Base-by-base conservation (phyloP, 1,140 invertebrate species). In the Brachionus rubens region DNA sequence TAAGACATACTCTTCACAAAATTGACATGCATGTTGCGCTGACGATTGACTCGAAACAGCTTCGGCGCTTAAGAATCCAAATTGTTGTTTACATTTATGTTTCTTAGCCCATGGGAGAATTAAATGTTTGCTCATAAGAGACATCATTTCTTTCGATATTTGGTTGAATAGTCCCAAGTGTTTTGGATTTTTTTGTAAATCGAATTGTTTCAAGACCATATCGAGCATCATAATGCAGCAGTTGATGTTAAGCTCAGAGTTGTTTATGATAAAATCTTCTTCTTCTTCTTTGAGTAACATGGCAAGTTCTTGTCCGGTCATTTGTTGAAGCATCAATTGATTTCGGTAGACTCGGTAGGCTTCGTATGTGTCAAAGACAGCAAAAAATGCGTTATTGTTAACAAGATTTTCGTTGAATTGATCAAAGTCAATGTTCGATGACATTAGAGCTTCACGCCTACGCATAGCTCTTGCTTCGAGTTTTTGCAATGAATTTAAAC, bases 181-280 rank as follows among this genome's bases (percentile, higher is more conserved):
- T 7, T 62, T 21, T 0, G 75, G 33, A 19, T 26, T 28, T 33
- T 67, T 46, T 50, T 76, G 75, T n/a, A 67, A 30, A 10, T 76
- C 75, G 12, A 76, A 50, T 41, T 76, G 75, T 36, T 30, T 47
- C 3, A 62, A 10, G 0, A 62, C 36, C 56, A 76, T 67, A 14
- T 76, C 75, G 0, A 76, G 12, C 75, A 76, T 76, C 75, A 76
- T 59, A n/a, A 76, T 50, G 33, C 75, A 76, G 41, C 75, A 76
- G 14, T 50, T 59, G 5, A 54, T 47, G n/a, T 76, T 76, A 9
- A 62, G 26, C 36, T 76, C 54, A 40, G 30, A 56, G 14, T 76
- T 54, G 16, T 76, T 76, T 1, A 76, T 67, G n/a, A 76, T 76
- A 62, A 76, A 76, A 30, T 76, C 75, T 67, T 76, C 75, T 47